phyloP scores from a whole-genome alignment of 2,888 invertebrate species.

The Hipparchia semele region DNA sequence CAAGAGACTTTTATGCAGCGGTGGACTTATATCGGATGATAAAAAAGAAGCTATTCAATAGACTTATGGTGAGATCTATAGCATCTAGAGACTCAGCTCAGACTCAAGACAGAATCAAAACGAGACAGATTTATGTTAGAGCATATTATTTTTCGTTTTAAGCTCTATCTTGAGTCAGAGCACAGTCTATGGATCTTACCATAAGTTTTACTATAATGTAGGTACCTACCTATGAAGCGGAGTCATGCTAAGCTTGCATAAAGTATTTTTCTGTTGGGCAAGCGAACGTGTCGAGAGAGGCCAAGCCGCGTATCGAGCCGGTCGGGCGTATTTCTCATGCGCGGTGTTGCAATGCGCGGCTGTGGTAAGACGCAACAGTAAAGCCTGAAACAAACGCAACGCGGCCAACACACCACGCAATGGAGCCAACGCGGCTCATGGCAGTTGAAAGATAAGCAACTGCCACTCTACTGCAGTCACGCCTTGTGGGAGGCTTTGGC shows the following conservation, averaged over 20 bases:
- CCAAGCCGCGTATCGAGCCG: conserved; percentile 71
- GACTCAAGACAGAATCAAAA: too few relatives aligned
- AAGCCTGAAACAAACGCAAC: not conserved
- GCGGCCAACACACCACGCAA: not conserved
- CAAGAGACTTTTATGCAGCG: too few relatives aligned
- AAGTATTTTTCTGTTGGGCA: conserved; percentile 59
- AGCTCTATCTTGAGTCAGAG: too few relatives aligned
- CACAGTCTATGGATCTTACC: too few relatives aligned
- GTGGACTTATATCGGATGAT: too few relatives aligned
- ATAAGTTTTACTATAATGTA: not conserved
- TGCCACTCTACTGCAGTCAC: too few relatives aligned
- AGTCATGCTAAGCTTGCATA: conserved; percentile 38
- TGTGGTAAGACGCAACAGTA: conserved; percentile 60
- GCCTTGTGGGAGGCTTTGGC: too few relatives aligned
- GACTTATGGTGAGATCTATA: too few relatives aligned
- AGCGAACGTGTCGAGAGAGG: conserved; percentile 79
- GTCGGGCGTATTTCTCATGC: conserved; percentile 71
- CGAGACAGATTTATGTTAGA: too few relatives aligned
- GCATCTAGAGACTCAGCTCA: too few relatives aligned
- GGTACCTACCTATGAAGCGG: not conserved
- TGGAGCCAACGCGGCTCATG: not conserved
- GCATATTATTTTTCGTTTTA: too few relatives aligned
- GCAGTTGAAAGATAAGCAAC: not conserved
- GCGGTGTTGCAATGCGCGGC: conserved; percentile 66
- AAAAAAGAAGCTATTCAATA: too few relatives aligned